A percentile compares a stretch with the other conserved stretches of the same genome.
phyloP scores from a whole-genome alignment of 2,113 vertebrate genomes.

The Leucosticte australis region DNA sequence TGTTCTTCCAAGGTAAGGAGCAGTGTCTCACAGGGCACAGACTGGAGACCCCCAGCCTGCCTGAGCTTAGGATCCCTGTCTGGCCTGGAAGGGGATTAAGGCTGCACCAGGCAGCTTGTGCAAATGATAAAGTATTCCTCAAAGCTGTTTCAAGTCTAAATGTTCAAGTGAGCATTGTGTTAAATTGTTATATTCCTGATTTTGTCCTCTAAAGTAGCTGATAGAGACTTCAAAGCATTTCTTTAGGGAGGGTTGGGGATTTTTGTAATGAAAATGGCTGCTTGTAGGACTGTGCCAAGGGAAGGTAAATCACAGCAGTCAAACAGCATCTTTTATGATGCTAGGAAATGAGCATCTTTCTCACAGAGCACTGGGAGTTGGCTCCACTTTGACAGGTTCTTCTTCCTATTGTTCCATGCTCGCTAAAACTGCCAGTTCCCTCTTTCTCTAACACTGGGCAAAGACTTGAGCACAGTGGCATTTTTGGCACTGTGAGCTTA shows the following conservation, averaged over 20 bases:
- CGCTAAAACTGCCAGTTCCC: neutral
- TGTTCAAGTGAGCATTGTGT: neutral
- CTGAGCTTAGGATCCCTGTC: neutral
- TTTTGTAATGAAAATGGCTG: neutral
- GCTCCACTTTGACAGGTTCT: neutral
- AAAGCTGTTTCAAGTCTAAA: neutral
- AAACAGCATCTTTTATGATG: neutral
- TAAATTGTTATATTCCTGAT: neutral
- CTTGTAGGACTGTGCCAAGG: neutral
- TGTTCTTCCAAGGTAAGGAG: constrained; percentile 82
- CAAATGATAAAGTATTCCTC: neutral
- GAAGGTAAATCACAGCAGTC: neutral
- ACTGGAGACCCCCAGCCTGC: neutral
- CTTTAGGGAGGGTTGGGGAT: neutral
- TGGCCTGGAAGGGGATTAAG: neutral
- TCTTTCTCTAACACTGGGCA: neutral
- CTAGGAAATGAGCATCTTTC: neutral
- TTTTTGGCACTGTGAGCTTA: neutral
- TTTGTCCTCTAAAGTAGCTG: neutral
- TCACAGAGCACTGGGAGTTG: neutral
- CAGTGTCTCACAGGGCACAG: rapidly evolving
- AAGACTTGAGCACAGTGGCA: neutral
- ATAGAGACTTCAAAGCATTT: neutral
- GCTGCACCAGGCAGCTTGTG: neutral
- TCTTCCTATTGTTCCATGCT: neutral